Base-by-base conservation (phyloP, 2,113 vertebrate genomes). In the Rhadina sibilatrix region DNA sequence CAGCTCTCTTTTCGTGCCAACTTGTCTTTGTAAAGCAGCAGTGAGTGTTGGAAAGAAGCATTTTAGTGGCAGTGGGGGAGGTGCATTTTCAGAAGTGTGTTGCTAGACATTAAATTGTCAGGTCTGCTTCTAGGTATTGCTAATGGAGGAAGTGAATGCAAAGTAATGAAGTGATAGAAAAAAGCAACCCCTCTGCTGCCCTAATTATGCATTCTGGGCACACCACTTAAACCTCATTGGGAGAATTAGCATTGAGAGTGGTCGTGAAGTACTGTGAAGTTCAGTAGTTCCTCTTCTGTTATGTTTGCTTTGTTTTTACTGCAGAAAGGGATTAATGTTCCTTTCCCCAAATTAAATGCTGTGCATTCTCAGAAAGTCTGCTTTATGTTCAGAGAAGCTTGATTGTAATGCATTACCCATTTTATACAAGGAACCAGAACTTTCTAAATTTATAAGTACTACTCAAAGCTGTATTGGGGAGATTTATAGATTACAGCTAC, bases 71-170 rank as follows among this genome's bases (percentile, higher is more conserved):
- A 10, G 35, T 38, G 83, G 90, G 93, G 92, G 89, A 91, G 76
- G 76, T 90, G 77, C 49, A 71, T 64, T 89, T 87, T 59, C 75
- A 74, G 69, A 71, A 89, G 12, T 23, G 1, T 10, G 30, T 66
- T 94, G 75, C 83, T 68, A 83, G 88, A 90, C 83, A 78, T 83
- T 81, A 86, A 90, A 54, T 78, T 93, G 76, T 77, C 85, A 87
- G 40, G 42, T 83, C 76, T 93, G 79, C 85, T 92, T 83, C 92
- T 93, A 89, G 83, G 89, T 96, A 84, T 71, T 84, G 95, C 95
- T 94, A 70, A 90, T 90, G 85, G 85, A 90, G 93, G 92, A 95
- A 96, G 69, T 92, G 92, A 88, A 94, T 96, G 92, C 93, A 90
- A 88, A 94, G 88, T 81, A 94, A 81, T 92, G 90, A 96, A 93